phyloP scores from a whole-genome alignment of 2,113 vertebrate genomes.

The Irena cyanogastra region DNA sequence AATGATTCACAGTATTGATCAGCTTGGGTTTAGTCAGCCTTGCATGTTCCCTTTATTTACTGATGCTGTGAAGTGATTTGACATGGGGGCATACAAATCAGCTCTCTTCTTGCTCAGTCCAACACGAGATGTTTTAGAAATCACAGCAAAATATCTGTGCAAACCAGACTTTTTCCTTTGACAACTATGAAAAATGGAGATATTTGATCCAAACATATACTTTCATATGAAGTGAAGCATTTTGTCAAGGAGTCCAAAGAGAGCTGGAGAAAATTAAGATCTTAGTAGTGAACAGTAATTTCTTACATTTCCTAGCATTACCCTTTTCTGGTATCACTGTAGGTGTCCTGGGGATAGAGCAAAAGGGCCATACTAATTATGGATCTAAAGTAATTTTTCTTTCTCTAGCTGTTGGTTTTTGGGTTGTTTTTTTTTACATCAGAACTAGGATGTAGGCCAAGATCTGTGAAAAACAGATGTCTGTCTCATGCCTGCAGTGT shows the following conservation, averaged over 20 bases:
- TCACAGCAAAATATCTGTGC: neutral
- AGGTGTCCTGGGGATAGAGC: neutral
- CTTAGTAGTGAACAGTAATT: neutral
- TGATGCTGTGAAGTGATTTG: neutral
- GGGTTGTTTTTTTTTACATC: neutral
- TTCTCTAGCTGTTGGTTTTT: neutral
- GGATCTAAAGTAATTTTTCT: neutral
- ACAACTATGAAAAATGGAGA: neutral
- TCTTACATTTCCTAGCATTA: neutral
- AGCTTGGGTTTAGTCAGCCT: neutral
- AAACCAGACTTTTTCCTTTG: neutral
- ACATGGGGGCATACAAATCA: neutral
- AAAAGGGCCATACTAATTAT: neutral
- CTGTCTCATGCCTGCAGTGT: neutral
- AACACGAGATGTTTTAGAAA: neutral
- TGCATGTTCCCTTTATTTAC: neutral
- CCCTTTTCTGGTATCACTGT: neutral
- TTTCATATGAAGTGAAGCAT: neutral
- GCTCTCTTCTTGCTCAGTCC: neutral
- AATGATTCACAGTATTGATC: neutral
- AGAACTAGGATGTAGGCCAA: conserved; percentile 10
- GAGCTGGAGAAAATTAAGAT: neutral
- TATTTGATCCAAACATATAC: neutral
- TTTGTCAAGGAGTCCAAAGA: neutral
- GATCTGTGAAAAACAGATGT: conserved; percentile 23